Conservation (phyloP, 2,888 invertebrate species). For the Drosophila limbata region DNA sequence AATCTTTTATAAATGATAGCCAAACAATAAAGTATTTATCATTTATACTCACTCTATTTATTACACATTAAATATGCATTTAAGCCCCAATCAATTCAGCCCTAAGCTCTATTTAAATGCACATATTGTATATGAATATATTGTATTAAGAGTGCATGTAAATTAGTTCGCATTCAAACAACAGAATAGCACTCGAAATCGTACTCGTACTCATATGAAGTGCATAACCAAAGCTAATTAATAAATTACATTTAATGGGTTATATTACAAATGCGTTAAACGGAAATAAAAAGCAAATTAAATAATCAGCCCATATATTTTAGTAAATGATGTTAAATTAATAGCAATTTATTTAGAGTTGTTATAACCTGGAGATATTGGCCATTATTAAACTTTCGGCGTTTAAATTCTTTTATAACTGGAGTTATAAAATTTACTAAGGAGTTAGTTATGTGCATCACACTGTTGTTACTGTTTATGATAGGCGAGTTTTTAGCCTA, state of each 20-base stretch:
- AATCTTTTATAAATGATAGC: background rate
- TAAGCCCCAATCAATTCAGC: conserved; percentile 13
- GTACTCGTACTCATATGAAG: conserved; percentile 8
- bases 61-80: conserved; percentile 17
- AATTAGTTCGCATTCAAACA: conserved; percentile 30
- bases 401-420: background rate
- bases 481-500: conserved; percentile 20
- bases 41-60: conserved; percentile 11
- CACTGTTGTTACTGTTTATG: conserved; percentile 10
- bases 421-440: background rate
- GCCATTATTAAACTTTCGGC: background rate
- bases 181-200: background rate
- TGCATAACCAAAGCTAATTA: conserved; percentile 30
- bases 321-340: conserved; percentile 16
- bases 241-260: conserved; percentile 29
- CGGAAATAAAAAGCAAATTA: conserved; percentile 24
- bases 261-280: conserved; percentile 14
- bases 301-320: conserved; percentile 15
- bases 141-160: conserved; percentile 22
- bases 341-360: background rate
- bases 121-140: conserved; percentile 1
- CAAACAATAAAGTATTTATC: conserved; percentile 8
- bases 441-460: background rate
- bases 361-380: background rate
- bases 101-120: conserved; percentile 28